A percentile compares a stretch with the other conserved stretches of the same genome.
Evolutionary conservation across 2,888 invertebrate species (phyloP).

Genomic region (Malthinus seriepunctatus): DNA sequence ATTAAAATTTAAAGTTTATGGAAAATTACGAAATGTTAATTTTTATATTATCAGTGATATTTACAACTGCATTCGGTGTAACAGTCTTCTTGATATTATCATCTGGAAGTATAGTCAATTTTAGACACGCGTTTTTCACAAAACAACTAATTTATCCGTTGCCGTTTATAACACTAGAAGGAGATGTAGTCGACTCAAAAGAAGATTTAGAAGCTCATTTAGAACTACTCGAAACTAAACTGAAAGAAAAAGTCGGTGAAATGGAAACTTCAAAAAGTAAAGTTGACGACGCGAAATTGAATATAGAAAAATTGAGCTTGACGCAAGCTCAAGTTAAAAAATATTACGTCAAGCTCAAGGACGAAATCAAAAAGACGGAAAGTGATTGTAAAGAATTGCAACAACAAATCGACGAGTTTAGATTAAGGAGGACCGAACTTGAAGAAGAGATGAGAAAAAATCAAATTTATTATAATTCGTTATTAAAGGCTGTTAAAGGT

Average conservation of each 20-base stretch:
- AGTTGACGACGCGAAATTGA: slow-evolving; percentile 39
- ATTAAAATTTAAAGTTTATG: slow-evolving; percentile 5
- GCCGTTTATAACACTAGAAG: slow-evolving; percentile 37
- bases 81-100: slow-evolving; percentile 43
- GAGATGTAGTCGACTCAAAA: slow-evolving; percentile 39
- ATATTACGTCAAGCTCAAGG: slow-evolving; percentile 43
- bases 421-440: slow-evolving; percentile 38
- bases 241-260: slow-evolving; percentile 45
- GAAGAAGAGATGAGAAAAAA: slow-evolving; percentile 34
- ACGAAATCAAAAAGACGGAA: slow-evolving; percentile 41
- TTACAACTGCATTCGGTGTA: slow-evolving; percentile 41
- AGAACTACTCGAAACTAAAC: slow-evolving; percentile 41
- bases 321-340: slow-evolving; percentile 43
- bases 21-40: slow-evolving; percentile 18
- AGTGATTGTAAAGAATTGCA: slow-evolving; percentile 43
- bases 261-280: slow-evolving; percentile 41
- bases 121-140: slow-evolving; percentile 32
- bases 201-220: slow-evolving; percentile 48
- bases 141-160: not conserved
- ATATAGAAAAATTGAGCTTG: slow-evolving; percentile 42
- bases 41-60: slow-evolving; percentile 37
- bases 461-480: slow-evolving; percentile 11
- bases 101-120: slow-evolving; percentile 40
- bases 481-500: slow-evolving; percentile 3
- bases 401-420: slow-evolving; percentile 45